A percentile compares a stretch with the other conserved stretches of the same genome.
phyloP scores from a whole-genome alignment of 2,888 invertebrate genomes.

The Hymenopus coronatus region DNA sequence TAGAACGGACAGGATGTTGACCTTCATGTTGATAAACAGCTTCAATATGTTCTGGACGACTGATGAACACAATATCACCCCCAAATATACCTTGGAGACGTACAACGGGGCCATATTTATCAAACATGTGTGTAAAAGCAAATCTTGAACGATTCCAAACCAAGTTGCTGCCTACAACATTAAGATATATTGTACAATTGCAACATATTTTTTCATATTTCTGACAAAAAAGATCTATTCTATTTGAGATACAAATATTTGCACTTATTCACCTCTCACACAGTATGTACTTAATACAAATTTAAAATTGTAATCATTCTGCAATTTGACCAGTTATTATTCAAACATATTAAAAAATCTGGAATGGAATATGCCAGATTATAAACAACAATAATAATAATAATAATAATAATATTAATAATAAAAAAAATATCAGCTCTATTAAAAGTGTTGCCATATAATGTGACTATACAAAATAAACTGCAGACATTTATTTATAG shows the following conservation, averaged over 20 bases:
- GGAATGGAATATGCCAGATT: no score
- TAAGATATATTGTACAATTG: background rate
- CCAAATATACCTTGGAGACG: constrained; percentile 63
- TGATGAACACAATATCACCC: constrained; percentile 61
- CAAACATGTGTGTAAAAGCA: constrained; percentile 49
- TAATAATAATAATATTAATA: no score
- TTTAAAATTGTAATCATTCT: no score
- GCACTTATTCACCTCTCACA: background rate
- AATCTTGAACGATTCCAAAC: constrained; percentile 49
- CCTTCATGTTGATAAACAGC: constrained; percentile 62
- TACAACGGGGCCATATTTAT: constrained; percentile 63
- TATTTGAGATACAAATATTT: background rate
- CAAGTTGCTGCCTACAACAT: constrained; percentile 38
- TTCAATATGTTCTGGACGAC: constrained; percentile 62
- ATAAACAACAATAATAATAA: no score
- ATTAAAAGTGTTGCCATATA: no score
- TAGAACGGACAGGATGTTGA: constrained; percentile 57
- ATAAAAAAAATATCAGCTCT: no score
- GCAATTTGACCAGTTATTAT: no score
- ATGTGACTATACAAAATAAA: no score
- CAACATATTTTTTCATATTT: no score
- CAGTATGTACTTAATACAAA: background rate
- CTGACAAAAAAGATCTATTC: no score
- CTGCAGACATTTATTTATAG: no score
- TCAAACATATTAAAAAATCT: no score